Evolutionary conservation across 2,113 vertebrate species (phyloP), one percentile per base, ranked within the genome.

Genomic region (Cariama cristata): DNA sequence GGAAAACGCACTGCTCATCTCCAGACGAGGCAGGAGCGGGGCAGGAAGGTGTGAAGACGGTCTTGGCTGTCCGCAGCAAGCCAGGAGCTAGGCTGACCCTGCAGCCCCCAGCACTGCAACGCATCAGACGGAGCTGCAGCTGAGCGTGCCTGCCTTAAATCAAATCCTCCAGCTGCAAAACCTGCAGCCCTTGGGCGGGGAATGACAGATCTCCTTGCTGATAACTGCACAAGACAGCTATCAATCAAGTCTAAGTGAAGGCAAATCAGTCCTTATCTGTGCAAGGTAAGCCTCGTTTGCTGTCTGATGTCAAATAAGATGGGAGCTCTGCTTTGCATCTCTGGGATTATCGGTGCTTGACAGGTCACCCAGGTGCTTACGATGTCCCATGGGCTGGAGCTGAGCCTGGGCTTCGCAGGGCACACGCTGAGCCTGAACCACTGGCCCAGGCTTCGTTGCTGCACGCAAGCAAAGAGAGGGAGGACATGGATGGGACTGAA

Each of bases 111-210:
- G 49, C 4, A 1, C 28, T 1, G 2, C 45, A 7, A 16, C 1
- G 1, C 66, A 15, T 8, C 0, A 2, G 26, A 21, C 3, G 0
- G 47, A 45, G 55, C 64, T 23, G 4, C 1, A 0, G 33, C 33
- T 32, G 27, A 44, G 38, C 1, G 1, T 6, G 17, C 17, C 52
- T 1, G 0, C 14, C 58, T 56, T 19, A 56, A 68, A 74, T 12
- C 71, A 82, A 72, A 3, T 22, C 53, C 63, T 67, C 13, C 19
- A 17, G n/a, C 32, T 12, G 33, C 4, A 0, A 64, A 72, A 67
- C 17, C 40, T 15, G 30, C 0, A 1, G 60, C 50, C 55, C 40
- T 22, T 16, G 40, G 47, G 58, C 2, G 3, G 23, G 49, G 79
- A 52, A 26, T 58, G 83, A 52, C 62, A 87, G 71, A 58, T 85